Percentiles rank a stretch among this genome's conserved stretches.
These are phyloP conservation scores for Phenganax marumi DNA, from an alignment of 92 coral and sea anemone genomes.

Conservation along the genomic window DNA sequence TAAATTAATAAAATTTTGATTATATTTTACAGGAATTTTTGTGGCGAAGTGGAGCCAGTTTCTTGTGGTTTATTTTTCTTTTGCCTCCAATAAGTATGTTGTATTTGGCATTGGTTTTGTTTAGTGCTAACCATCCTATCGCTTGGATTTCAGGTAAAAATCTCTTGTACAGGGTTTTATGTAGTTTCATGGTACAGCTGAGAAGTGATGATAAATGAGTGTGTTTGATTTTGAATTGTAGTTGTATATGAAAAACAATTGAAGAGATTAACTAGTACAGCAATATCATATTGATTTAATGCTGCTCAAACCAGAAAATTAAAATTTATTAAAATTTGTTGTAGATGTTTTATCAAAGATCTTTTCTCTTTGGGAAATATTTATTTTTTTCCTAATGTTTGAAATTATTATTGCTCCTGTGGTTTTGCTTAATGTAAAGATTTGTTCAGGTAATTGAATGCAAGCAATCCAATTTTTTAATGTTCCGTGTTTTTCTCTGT, in stretches of 20 bases:
- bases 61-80: conserved; percentile 70
- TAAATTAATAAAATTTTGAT: background rate
- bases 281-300: background rate
- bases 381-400: conserved; percentile 19
- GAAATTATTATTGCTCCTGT: conserved; percentile 29
- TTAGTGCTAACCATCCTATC: conserved; percentile 76
- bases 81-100: conserved; percentile 66
- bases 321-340: background rate
- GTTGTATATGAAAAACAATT: background rate
- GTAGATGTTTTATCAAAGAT: conserved; percentile 26
- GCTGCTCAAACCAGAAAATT: background rate
- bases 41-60: conserved; percentile 84
- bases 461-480: background rate
- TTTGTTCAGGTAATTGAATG: conserved; percentile 26
- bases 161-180: too few relatives aligned
- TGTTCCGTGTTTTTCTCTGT: too few relatives aligned
- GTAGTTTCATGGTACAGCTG: too few relatives aligned
- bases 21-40: conserved; percentile 62
- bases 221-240: background rate
- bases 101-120: conserved; percentile 53
- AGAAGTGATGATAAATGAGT: background rate
- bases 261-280: background rate
- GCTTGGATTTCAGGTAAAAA: conserved; percentile 80
- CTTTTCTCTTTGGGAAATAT: conserved; percentile 26
- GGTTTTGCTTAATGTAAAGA: conserved; percentile 20